Base-by-base conservation (phyloP, 2,113 vertebrate species). In the Indicator maculatus region DNA sequence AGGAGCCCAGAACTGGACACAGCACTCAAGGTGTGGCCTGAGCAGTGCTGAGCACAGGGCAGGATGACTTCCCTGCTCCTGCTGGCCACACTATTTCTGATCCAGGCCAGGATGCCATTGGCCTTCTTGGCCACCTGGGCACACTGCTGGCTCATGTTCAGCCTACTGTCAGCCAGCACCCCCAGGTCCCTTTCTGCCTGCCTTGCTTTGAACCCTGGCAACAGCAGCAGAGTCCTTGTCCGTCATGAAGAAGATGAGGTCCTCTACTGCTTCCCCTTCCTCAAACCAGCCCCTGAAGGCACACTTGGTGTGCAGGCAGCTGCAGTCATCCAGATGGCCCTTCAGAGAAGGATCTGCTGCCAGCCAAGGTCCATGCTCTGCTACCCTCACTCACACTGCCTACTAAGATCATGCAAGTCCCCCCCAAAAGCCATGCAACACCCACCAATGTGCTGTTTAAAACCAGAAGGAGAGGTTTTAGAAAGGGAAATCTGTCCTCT, bases 291-390 rank as follows among this genome's bases (percentile, higher is more conserved):
- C 38, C 7, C 5, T 13, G 5, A 53, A 53, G 61, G 50, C 19
- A 14, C 36, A 30, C 20, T 30, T 18, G 31, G 9, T 28, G 24
- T 0, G 4, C 2, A 7, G 55, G 82, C 27, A 75, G 41, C 55
- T 50, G 56, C 5, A 53, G 65, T 5, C 11, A 20, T 8, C 1
- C 4, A 39, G 45, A n/a, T 0, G 5, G 13, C 61, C 65, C 58
- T 73, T 14, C 31, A 64, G 27, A 61, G 45, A 27, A 14, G 36
- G 13, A 60, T 33, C 38, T 6, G 50, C 45, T 53, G 26, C 38
- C 70, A 69, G 73, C 27, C 39, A 36, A 0, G 0, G 12, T 2
- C 11, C 36, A 19, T 1, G 4, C 64, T n/a, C 56, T 28, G 27
- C 27, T 10, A 28, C 23, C 16, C 33, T 66, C 65, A 23, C 31